A percentile compares a stretch with the other conserved stretches of the same genome.
Evolutionary conservation across 2,113 vertebrate species (phyloP).

Genomic region (Melanerpes aurifrons): DNA sequence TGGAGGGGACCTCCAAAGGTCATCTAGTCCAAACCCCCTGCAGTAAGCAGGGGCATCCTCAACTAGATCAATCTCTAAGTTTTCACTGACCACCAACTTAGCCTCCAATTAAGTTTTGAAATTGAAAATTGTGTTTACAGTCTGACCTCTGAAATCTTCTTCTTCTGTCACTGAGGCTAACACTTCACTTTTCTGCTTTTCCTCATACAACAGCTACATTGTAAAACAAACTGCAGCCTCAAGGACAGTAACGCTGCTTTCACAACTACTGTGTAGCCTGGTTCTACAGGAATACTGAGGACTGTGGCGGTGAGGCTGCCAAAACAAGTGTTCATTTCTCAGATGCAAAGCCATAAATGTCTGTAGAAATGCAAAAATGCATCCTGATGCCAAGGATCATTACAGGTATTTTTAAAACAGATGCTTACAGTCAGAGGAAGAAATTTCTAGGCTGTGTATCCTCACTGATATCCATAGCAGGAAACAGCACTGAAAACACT

Average conservation of each 20-base stretch:
- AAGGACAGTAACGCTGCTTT: neutral
- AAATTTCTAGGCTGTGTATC: neutral
- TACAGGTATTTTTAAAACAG: neutral
- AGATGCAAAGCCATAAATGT: neutral
- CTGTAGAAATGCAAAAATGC: conserved; percentile 11
- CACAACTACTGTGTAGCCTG: neutral
- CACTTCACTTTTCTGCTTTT: neutral
- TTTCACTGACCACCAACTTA: neutral
- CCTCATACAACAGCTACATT: neutral
- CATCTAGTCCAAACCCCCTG: too few species aligned
- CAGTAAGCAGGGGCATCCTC: too few species aligned
- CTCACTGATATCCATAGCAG: neutral
- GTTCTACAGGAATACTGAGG: neutral
- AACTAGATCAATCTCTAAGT: neutral
- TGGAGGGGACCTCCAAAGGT: too few species aligned
- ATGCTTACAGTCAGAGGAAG: neutral
- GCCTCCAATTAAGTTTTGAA: neutral
- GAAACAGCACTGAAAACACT: neutral
- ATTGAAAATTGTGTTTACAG: neutral
- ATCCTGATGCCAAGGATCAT: neutral
- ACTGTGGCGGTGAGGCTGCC: neutral
- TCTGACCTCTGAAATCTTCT: neutral
- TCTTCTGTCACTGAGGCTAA: neutral
- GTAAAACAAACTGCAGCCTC: neutral
- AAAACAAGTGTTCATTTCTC: neutral